A percentile compares a stretch with the other conserved stretches of the same genome.
Evolutionary conservation across 2,113 vertebrate species (phyloP).

Genomic region (Rhabdornis inornatus): DNA sequence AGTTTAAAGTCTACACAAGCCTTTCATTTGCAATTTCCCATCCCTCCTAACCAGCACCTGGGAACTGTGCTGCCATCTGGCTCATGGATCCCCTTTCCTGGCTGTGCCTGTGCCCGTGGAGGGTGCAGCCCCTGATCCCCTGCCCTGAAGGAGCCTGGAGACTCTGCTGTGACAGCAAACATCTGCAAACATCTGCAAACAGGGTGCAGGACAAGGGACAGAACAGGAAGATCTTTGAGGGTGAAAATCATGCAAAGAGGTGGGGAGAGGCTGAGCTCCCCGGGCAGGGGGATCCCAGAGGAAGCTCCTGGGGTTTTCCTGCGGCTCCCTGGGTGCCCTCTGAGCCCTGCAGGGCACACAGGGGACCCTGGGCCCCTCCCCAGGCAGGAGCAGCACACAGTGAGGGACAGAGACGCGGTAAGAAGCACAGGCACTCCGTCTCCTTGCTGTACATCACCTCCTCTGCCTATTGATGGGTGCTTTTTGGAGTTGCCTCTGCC

Average conservation of each 20-base stretch:
- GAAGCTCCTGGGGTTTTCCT: background rate
- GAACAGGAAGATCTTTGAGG: background rate
- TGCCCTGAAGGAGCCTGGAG: background rate
- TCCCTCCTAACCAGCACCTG: background rate
- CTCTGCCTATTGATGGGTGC: fast-evolving
- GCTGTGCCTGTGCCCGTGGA: fast-evolving
- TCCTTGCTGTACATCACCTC: fast-evolving
- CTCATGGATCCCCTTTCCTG: background rate
- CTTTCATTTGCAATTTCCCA: conserved; percentile 15
- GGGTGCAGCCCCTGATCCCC: background rate
- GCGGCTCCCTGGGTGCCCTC: background rate
- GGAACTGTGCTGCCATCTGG: background rate
- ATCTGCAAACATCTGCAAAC: background rate
- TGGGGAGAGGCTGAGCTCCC: background rate
- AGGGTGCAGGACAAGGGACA: background rate
- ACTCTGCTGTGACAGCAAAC: background rate
- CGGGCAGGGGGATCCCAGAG: background rate
- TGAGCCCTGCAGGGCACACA: background rate
- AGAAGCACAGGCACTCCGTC: fast-evolving
- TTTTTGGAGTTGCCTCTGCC: background rate
- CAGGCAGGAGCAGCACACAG: background rate
- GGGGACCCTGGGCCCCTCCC: background rate
- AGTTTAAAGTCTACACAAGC: conserved; percentile 18
- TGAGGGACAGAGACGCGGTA: background rate
- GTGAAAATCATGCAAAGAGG: background rate